Evolutionary conservation across 2,888 invertebrate species (phyloP).

Genomic region (Dugesia japonica): DNA sequence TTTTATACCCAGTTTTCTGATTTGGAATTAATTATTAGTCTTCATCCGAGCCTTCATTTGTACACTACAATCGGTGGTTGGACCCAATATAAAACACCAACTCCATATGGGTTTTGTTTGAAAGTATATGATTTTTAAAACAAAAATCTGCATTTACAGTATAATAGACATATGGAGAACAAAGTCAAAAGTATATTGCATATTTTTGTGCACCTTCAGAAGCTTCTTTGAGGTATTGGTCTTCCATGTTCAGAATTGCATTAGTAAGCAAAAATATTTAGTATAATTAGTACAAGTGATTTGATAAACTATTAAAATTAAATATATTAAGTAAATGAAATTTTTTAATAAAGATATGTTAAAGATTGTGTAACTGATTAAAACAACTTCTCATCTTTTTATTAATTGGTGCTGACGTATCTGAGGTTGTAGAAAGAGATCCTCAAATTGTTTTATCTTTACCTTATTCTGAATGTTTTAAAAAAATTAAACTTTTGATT

Average conservation of each 20-base stretch:
- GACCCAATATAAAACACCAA: slow-evolving; percentile 92
- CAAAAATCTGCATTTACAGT: neutral
- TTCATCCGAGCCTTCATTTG: neutral
- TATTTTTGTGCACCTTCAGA: slow-evolving; percentile 13
- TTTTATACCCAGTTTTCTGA: neutral
- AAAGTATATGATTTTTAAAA: slow-evolving; percentile 51
- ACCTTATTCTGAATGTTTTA: no score
- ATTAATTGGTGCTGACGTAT: no score
- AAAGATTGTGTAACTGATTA: no score
- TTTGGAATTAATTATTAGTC: neutral
- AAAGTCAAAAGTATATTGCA: neutral
- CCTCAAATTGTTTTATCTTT: no score
- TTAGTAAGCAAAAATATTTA: neutral
- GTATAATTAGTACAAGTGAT: neutral
- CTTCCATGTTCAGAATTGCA: neutral
- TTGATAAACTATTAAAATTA: no score
- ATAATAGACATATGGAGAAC: slow-evolving; percentile 1
- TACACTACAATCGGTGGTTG: slow-evolving; percentile 31
- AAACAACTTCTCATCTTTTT: no score
- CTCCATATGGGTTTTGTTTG: slow-evolving; percentile 82
- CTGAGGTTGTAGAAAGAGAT: no score
- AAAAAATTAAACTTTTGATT: no score
- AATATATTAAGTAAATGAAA: no score
- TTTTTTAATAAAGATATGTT: no score
- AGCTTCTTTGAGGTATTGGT: neutral